Evolutionary conservation across 2,113 vertebrate species (phyloP).

Genomic region (Herpetotheres cachinnans): DNA sequence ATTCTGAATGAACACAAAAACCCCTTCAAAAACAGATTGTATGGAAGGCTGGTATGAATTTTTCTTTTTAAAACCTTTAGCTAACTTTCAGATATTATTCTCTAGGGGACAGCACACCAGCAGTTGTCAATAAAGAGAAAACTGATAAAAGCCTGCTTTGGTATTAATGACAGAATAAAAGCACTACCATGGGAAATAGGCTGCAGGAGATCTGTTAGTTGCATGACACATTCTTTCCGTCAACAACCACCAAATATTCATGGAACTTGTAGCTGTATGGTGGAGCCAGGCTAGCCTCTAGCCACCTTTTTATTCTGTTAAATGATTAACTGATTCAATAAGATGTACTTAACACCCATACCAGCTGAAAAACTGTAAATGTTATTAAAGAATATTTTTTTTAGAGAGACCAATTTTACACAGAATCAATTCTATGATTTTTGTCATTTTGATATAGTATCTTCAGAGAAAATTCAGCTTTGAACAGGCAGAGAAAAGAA

Average conservation of each 20-base stretch:
- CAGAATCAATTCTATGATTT: not conserved
- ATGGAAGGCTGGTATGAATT: not conserved
- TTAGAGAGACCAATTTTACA: not conserved
- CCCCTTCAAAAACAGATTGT: not conserved
- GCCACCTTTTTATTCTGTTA: not conserved
- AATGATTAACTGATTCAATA: not conserved
- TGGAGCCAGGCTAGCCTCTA: not conserved
- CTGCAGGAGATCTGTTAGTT: not conserved
- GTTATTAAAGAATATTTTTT: not conserved
- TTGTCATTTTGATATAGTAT: not conserved
- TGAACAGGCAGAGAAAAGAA: not conserved
- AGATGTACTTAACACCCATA: not conserved
- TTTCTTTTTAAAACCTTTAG: not conserved
- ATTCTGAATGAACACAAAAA: not conserved
- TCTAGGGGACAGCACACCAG: not conserved
- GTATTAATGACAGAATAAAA: not conserved
- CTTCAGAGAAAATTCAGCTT: not conserved
- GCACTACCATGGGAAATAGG: not conserved
- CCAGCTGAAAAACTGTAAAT: not conserved
- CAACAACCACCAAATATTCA: not conserved
- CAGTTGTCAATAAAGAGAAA: not conserved
- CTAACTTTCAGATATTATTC: not conserved
- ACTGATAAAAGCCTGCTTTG: not conserved
- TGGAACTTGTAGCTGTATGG: not conserved
- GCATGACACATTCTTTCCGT: not conserved